Evolutionary conservation across 2,113 vertebrate species (phyloP).

Genomic region (Nesoenas mayeri): DNA sequence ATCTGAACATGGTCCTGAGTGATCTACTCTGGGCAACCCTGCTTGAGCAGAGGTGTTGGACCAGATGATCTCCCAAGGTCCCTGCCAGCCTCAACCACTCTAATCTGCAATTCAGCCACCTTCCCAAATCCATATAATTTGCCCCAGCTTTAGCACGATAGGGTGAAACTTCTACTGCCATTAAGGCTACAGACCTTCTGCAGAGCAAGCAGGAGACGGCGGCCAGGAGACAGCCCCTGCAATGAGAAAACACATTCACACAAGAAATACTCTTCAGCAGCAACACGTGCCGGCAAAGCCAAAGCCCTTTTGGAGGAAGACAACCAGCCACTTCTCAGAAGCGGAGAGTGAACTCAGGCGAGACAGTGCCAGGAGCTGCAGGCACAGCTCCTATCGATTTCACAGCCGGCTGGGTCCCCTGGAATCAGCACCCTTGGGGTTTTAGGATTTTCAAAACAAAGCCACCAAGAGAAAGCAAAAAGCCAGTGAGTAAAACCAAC

Average conservation of each 20-base stretch:
- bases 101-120: neutral
- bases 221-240: neutral
- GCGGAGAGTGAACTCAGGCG: rapidly evolving
- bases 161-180: neutral
- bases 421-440: neutral
- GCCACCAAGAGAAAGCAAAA: neutral
- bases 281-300: neutral
- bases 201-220: neutral
- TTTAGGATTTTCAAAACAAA: slow-evolving; percentile 1
- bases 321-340: neutral
- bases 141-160: neutral
- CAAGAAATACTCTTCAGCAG: neutral
- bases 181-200: neutral
- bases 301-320: neutral
- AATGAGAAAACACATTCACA: neutral
- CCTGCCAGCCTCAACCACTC: neutral
- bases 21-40: neutral
- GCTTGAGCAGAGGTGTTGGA: neutral
- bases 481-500: slow-evolving; percentile 20
- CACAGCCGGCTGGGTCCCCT: neutral
- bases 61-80: neutral
- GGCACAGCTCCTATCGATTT: neutral
- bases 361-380: neutral
- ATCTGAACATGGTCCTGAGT: neutral
- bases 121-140: neutral